Evolutionary conservation across 2,888 invertebrate species (phyloP).

Genomic region (Agonopterix heracliana): DNA sequence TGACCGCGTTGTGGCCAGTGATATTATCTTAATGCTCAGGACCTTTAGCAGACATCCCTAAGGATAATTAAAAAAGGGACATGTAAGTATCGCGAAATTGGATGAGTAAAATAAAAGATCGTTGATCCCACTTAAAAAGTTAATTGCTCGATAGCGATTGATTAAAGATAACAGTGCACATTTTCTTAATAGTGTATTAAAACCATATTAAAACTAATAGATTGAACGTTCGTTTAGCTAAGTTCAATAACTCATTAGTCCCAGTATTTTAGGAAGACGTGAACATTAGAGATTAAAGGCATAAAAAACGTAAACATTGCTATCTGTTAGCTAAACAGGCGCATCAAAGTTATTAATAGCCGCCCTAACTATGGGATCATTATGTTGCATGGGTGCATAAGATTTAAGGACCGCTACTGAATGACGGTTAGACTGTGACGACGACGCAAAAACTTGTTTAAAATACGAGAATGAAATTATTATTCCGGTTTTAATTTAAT

Average conservation of each 20-base stretch:
- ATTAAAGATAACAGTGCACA: constrained; percentile 11
- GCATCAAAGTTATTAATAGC: constrained; percentile 55
- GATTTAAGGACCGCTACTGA: constrained; percentile 26
- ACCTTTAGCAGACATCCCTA: constrained; percentile 23
- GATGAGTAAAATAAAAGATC: constrained; percentile 49
- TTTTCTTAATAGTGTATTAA: constrained; percentile 4
- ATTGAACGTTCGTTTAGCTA: not conserved
- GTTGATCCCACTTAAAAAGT: constrained; percentile 59
- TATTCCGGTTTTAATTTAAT: constrained; percentile 21
- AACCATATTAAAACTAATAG: not conserved
- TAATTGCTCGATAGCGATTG: constrained; percentile 38
- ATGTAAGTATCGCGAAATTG: constrained; percentile 43
- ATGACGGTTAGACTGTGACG: constrained; percentile 17
- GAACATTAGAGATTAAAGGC: constrained; percentile 31
- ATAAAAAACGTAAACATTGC: constrained; percentile 58
- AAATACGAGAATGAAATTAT: constrained; percentile 20
- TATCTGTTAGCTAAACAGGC: constrained; percentile 57
- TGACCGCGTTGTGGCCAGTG: constrained; percentile 12
- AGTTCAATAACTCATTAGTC: not conserved
- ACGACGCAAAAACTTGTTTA: constrained; percentile 20
- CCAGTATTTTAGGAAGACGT: not conserved
- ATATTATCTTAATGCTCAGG: constrained; percentile 11
- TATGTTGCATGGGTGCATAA: constrained; percentile 26
- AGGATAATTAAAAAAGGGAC: constrained; percentile 10
- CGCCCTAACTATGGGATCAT: constrained; percentile 37